Evolutionary conservation across 2,888 invertebrate genomes (phyloP).

Genomic region (Drosophila rellima): DNA sequence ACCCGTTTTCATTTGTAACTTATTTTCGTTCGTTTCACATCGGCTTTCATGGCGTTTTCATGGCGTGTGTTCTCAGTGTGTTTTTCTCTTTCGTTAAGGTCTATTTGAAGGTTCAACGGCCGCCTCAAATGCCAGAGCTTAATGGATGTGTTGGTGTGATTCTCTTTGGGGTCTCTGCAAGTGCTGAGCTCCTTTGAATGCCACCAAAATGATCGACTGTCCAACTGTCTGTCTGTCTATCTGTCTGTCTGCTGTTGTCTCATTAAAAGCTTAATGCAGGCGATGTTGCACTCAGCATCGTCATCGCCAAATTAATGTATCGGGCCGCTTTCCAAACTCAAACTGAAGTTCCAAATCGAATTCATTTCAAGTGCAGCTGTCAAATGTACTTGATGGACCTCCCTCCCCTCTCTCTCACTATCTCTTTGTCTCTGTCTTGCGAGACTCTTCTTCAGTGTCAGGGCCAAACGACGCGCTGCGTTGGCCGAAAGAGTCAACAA

Average conservation of each 20-base stretch:
- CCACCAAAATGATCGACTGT: constrained; percentile 27
- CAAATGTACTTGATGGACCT: constrained; percentile 46
- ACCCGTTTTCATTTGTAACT: constrained; percentile 79
- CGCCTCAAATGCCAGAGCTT: constrained; percentile 66
- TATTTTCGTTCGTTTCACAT: constrained; percentile 77
- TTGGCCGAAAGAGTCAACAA: constrained; percentile 67
- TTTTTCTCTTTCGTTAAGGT: constrained; percentile 69
- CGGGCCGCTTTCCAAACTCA: constrained; percentile 34
- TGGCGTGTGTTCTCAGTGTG: constrained; percentile 55
- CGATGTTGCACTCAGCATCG: constrained; percentile 46
- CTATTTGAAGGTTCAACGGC: constrained; percentile 77
- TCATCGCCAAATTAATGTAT: constrained; percentile 41
- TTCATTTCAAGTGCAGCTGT: constrained; percentile 69
- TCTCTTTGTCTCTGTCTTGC: neutral
- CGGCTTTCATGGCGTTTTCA: constrained; percentile 48
- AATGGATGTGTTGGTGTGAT: constrained; percentile 62
- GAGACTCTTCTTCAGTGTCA: constrained; percentile 59
- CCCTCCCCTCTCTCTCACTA: neutral
- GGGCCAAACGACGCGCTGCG: constrained; percentile 39
- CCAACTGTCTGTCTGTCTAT: constrained; percentile 48
- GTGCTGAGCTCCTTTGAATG: constrained; percentile 69
- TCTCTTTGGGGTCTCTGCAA: constrained; percentile 24
- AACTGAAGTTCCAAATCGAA: constrained; percentile 40
- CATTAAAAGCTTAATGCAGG: constrained; percentile 73
- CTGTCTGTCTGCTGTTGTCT: constrained; percentile 53